phyloP scores from a whole-genome alignment of 1,140 invertebrate species.

The Leptopilina clavipes region DNA sequence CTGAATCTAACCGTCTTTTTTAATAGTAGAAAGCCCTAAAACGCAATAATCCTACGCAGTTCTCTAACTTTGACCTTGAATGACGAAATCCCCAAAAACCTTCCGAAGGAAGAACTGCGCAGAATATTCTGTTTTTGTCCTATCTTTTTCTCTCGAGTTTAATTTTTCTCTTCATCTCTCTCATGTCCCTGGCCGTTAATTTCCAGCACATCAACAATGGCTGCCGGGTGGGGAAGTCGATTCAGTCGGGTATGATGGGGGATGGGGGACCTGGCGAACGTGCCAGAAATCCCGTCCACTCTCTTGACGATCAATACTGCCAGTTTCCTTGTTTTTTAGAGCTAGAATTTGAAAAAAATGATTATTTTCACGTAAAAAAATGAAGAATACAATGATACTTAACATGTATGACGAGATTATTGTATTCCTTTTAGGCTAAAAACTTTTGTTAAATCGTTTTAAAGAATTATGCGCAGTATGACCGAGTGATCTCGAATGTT shows the following conservation, averaged over 20 bases:
- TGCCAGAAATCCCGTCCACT: constrained; percentile 67
- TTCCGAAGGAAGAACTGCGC: constrained; percentile 46
- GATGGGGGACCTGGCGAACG: constrained; percentile 66
- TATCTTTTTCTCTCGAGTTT: constrained; percentile 40
- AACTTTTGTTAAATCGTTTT: neutral
- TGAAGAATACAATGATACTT: neutral
- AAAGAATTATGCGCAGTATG: neutral
- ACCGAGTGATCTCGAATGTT: constrained; percentile 63
- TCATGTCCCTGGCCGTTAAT: neutral
- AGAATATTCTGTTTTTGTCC: constrained; percentile 50
- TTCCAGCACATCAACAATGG: constrained; percentile 47
- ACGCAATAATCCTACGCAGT: neutral
- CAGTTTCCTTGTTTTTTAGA: constrained; percentile 36
- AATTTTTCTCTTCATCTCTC: neutral
- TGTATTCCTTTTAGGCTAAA: neutral
- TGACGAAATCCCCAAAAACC: neutral
- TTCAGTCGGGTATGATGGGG: constrained; percentile 35
- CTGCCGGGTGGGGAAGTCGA: constrained; percentile 51
- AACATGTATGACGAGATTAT: no score
- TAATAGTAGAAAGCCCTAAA: neutral
- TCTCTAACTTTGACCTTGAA: neutral
- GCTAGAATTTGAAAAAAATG: neutral
- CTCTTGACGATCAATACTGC: constrained; percentile 64
- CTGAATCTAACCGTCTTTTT: neutral
- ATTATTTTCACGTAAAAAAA: neutral